Evolutionary conservation across 2,797 vertebrate species (phyloP), one percentile per base, ranked within the genome.

Genomic region (Staurois parvus): DNA sequence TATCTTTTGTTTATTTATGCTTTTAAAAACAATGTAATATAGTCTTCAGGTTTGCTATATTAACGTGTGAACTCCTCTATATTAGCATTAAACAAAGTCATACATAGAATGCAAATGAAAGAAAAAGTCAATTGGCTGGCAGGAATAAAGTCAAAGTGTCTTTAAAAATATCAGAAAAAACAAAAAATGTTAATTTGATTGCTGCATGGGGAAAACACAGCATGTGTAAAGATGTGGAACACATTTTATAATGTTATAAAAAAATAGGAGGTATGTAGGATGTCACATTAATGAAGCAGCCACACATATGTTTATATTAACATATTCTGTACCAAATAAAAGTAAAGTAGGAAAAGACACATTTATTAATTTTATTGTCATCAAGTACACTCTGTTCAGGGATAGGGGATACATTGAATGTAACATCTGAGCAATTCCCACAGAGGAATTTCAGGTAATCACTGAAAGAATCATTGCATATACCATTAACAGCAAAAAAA

Each of bases 361-460:
- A 76, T 86, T 59, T 81, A 40, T 72, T 77, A n/a, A 85, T 69
- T 56, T 69, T 80, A 75, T 66, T 75, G 10, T 74, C 45, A 68
- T 79, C 69, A 84, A 67, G 40, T 24, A 78, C 59, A 73, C 37
- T 29, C 17, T 64, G 69, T n/a, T 70, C 3, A 56, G 1, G 10
- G 0, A 4, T 70, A 13, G 19, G 11, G 52, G 6, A 59, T 29
- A 17, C 2, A 66, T 85, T 13, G 52, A 52, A 74, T 28, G 24
- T 45, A 84, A 78, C 42, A 78, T 59, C 26, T 45, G 24, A 24
- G 28, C 26, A 32, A 42, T 84, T 42, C 40, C 59, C 62, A 45
- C 29, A 42, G 6, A 76, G 48, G 48, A 76, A 1, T 17, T 52
- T 52, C 48, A 17, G 4, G 4, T 52, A 52, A 52, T 52, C 15